These are phyloP conservation scores for Sebastes umbrosus DNA, from an alignment of 2,797 vertebrate species.

Conservation along the genomic window DNA sequence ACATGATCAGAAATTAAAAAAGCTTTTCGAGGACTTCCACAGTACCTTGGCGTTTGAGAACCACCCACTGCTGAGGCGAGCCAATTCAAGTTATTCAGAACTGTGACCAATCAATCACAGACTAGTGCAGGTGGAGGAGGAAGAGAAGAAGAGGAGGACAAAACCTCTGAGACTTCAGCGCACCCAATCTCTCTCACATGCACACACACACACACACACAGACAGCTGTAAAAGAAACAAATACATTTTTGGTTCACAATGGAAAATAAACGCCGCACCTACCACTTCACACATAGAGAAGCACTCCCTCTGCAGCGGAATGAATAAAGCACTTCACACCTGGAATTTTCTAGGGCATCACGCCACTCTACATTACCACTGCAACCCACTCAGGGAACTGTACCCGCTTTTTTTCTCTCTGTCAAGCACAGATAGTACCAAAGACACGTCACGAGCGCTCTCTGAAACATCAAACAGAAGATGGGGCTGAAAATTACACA, in stretches of 20 bases:
- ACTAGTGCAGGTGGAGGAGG: conserved; percentile 69
- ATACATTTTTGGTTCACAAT: conserved; percentile 42
- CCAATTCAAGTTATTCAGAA: conserved; percentile 75
- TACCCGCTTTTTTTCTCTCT: conserved; percentile 46
- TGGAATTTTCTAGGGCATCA: conserved; percentile 76
- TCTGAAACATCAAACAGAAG: conserved; percentile 66
- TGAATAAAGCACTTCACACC: conserved; percentile 76
- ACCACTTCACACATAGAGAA: conserved; percentile 55
- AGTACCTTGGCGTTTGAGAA: conserved; percentile 46
- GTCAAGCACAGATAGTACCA: conserved; percentile 61
- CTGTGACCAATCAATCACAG: conserved; percentile 74
- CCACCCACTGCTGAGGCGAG: conserved; percentile 67
- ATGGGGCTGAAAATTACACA: conserved; percentile 49
- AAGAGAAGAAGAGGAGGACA: conserved; percentile 55
- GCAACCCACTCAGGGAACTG: conserved; percentile 64
- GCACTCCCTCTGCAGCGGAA: conserved; percentile 57
- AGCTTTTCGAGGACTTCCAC: conserved; percentile 56
- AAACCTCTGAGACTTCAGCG: conserved; percentile 39
- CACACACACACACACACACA: conserved; percentile 4
- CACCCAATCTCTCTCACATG: conserved; percentile 27
- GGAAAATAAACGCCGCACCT: conserved; percentile 46
- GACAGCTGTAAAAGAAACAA: conserved; percentile 13
- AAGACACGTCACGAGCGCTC: conserved; percentile 42
- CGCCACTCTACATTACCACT: conserved; percentile 68
- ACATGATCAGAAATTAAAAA: conserved; percentile 63